Evolutionary conservation across 2,888 invertebrate genomes (phyloP), one percentile per base, ranked within the genome.

Genomic region (Clivina fossor): DNA sequence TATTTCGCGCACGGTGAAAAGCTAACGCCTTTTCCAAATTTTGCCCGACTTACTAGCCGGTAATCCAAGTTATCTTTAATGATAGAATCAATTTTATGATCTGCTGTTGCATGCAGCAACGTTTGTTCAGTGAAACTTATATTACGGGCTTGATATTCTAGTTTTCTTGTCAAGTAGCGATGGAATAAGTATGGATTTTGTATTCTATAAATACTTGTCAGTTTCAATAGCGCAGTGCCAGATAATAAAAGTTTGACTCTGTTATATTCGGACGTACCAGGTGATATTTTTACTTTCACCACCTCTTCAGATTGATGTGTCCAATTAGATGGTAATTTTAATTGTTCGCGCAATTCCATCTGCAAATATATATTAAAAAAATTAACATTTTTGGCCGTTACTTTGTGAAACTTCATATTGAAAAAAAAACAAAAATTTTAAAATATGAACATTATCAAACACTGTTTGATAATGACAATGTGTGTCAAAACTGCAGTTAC

Each of bases 1-100:
- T 64, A 64, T 9, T 33, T 13, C 8, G 69, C 60, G 9, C 56
- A 59, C 3, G 61, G 56, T 1, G 69, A 69, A 59, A 71, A 71
- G 49, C 69, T 69, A 1, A 69, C 69, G 1, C 68, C 69, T 26
- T 61, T 63, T 2, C 71, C 71, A 60, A 62, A 71, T 58, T 61
- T 69, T 28, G 58, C 41, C 22, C 64, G 56, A 4, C 11, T 24
- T 1, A 56, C 68, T 24, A 59, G 55, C 15, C 69, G 56, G 68
- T 69, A 69, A 56, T 71, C 69, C 37, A 71, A 65, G 44, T 70
- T 71, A 18, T 58, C 62, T 16, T 26, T 46, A 2, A 64, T 60
- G 35, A 71, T 71, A 0, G 68, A 68, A 9, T 57, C 38, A 1
- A 65, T 59, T 37, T 69, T 68, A 1, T 22, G 30, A 13, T 41